These are phyloP conservation scores for Drosophila dives DNA, from an alignment of 2,888 invertebrate genomes.

Conservation along the genomic window DNA sequence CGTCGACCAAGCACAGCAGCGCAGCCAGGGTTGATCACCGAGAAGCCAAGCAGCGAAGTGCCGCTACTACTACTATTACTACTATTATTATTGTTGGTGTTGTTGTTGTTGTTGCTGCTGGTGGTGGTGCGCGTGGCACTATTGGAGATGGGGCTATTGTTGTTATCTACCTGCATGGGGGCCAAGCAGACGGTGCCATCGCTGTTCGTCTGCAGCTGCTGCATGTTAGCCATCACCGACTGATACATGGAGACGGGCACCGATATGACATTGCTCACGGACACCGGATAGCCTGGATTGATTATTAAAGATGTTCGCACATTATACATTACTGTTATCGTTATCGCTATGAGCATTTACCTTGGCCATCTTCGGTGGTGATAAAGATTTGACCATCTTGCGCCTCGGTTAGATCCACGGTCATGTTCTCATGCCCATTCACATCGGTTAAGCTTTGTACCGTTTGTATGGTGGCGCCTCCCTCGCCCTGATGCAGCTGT, in stretches of 20 bases:
- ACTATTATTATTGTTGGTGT: slow-evolving; percentile 50
- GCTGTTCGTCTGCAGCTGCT: slow-evolving; percentile 89
- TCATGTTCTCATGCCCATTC: slow-evolving; percentile 92
- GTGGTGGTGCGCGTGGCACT: slow-evolving; percentile 54
- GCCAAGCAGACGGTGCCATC: slow-evolving; percentile 94
- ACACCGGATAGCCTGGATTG: slow-evolving; percentile 87
- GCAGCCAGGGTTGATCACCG: slow-evolving; percentile 39
- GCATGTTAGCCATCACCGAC: slow-evolving; percentile 96
- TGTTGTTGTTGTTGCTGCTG: slow-evolving; percentile 42
- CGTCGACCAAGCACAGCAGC: slow-evolving; percentile 41
- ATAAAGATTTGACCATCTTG: slow-evolving; percentile 98
- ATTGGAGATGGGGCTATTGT: slow-evolving; percentile 35
- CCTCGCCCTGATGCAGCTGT: slow-evolving; percentile 89
- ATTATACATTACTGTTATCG: neutral
- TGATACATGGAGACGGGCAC: slow-evolving; percentile 99
- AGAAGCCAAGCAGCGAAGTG: slow-evolving; percentile 45
- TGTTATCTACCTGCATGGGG: slow-evolving; percentile 91
- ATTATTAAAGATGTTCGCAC: neutral
- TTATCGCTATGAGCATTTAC: slow-evolving; percentile 85
- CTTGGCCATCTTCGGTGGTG: slow-evolving; percentile 97
- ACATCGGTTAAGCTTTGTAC: slow-evolving; percentile 89
- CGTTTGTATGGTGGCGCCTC: slow-evolving; percentile 87
- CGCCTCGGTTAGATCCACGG: slow-evolving; percentile 96
- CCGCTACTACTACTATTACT: slow-evolving; percentile 38
- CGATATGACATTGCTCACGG: slow-evolving; percentile 97